These are phyloP conservation scores for Stigmatopora nigra DNA, from an alignment of 2,113 vertebrate genomes.

Conservation along the genomic window DNA sequence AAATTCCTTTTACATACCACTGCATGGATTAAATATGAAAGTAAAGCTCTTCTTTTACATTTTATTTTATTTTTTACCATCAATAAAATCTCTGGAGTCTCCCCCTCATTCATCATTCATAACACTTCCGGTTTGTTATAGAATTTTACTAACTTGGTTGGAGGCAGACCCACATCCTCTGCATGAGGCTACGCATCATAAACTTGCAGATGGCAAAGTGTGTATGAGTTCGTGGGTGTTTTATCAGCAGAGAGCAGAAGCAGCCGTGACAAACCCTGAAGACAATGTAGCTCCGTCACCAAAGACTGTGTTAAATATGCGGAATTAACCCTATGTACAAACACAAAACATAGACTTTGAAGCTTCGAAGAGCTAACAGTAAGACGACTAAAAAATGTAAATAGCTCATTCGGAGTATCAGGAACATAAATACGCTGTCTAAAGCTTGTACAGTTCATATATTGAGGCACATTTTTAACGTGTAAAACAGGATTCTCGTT, in stretches of 20 bases:
- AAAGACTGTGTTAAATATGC: not conserved
- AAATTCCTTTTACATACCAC: no score
- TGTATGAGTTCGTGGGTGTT: not conserved
- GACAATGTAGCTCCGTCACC: not conserved
- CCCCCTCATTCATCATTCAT: not conserved
- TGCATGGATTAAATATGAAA: not conserved
- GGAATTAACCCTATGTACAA: not conserved
- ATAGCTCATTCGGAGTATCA: not conserved
- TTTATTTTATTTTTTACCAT: not conserved
- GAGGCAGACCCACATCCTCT: not conserved
- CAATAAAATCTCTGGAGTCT: not conserved
- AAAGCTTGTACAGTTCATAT: not conserved
- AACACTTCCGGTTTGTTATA: not conserved
- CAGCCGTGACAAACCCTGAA: not conserved
- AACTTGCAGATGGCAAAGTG: not conserved
- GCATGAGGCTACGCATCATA: not conserved
- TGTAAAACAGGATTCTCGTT: no score
- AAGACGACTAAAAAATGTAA: not conserved
- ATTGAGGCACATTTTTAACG: not conserved
- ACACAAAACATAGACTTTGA: not conserved
- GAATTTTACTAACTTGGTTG: not conserved
- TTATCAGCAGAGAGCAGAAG: constrained; percentile 1
- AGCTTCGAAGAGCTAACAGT: not conserved
- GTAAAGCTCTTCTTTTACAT: not conserved
- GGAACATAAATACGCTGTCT: not conserved